Evolutionary conservation across 2,797 vertebrate species (phyloP).

Genomic region (Zalophus californianus): DNA sequence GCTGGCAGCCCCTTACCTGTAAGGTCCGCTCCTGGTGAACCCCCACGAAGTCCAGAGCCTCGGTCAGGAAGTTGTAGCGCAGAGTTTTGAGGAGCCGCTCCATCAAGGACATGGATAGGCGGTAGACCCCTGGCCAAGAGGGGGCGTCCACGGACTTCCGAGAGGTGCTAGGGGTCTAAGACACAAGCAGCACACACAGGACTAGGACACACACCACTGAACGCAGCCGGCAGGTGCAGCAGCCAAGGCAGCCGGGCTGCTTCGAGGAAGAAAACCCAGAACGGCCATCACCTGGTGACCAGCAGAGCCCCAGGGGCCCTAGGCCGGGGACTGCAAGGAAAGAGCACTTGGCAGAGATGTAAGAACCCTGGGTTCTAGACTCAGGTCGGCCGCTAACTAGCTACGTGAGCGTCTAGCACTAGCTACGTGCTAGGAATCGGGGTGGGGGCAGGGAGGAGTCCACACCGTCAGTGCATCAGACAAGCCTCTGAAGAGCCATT

Average conservation of each 20-base stretch:
- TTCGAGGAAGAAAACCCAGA: background rate
- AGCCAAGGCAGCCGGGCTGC: background rate
- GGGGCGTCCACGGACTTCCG: conserved; percentile 95
- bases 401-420: background rate
- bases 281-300: too few species aligned
- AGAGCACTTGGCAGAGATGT: background rate
- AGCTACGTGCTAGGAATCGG: background rate
- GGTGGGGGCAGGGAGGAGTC: background rate
- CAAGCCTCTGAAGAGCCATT: background rate
- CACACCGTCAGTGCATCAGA: background rate
- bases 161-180: conserved; percentile 89
- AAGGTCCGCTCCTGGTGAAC: conserved; percentile 98
- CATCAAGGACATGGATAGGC: conserved; percentile 96
- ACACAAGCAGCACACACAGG: background rate
- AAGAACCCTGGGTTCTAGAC: background rate
- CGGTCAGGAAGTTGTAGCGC: conserved; percentile 96
- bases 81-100: conserved; percentile 98
- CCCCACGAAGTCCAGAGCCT: conserved; percentile 97
- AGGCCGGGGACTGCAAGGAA: background rate
- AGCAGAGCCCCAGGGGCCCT: background rate
- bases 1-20: conserved; percentile 89
- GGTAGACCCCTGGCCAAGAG: conserved; percentile 97
- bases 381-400: background rate
- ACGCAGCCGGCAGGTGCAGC: background rate
- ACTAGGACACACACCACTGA: background rate